phyloP scores from a whole-genome alignment of 2,888 invertebrate genomes.

The Drosophila limbata region DNA sequence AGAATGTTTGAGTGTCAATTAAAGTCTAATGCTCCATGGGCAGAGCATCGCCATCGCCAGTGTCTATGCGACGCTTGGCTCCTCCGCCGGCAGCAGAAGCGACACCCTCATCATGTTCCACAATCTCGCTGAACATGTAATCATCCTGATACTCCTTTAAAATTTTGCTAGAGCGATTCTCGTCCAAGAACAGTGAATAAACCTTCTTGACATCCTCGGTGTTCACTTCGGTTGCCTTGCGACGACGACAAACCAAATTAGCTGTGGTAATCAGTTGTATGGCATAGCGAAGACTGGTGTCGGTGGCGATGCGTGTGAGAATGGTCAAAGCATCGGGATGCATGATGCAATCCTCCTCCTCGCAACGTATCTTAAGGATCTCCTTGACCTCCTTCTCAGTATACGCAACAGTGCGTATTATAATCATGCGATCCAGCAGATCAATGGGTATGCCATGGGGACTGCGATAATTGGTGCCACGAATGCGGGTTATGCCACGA shows the following conservation, averaged over 20 bases:
- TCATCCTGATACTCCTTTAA: slow-evolving; percentile 97
- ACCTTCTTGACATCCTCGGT: slow-evolving; percentile 98
- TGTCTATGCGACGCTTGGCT: slow-evolving; percentile 67
- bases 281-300: slow-evolving; percentile 97
- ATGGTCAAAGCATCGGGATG: slow-evolving; percentile 95
- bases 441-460: slow-evolving; percentile 99
- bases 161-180: slow-evolving; percentile 96
- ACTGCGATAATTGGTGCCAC: slow-evolving; percentile 96
- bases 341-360: slow-evolving; percentile 99
- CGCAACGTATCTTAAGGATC: slow-evolving; percentile 97
- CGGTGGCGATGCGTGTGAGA: slow-evolving; percentile 95
- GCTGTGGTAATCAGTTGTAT: slow-evolving; percentile 99
- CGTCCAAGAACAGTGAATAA: slow-evolving; percentile 97
- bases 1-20: slow-evolving; percentile 41
- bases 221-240: slow-evolving; percentile 93
- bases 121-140: slow-evolving; percentile 94
- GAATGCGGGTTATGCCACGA: slow-evolving; percentile 96
- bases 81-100: slow-evolving; percentile 37
- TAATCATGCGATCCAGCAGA: slow-evolving; percentile 97
- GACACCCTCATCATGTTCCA: slow-evolving; percentile 70
- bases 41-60: slow-evolving; percentile 72
- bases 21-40: slow-evolving; percentile 82
- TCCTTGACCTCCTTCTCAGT: slow-evolving; percentile 94
- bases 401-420: slow-evolving; percentile 96
- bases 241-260: slow-evolving; percentile 95